Evolutionary conservation across 2,888 invertebrate genomes (phyloP), one percentile per base, ranked within the genome.

Genomic region (Dryobota labecula): DNA sequence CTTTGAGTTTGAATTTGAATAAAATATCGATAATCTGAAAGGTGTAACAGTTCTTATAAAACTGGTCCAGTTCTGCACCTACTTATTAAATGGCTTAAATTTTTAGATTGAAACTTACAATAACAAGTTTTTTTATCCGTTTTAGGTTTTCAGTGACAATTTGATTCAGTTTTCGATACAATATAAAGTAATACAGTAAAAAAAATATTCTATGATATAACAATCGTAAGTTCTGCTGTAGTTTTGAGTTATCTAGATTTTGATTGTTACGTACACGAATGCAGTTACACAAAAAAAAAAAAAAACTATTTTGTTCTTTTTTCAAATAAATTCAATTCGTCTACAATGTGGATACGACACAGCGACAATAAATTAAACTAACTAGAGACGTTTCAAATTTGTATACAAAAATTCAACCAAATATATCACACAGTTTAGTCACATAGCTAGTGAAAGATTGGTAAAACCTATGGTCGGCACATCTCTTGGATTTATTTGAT

Each of bases 71-170:
- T 8, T n/a, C n/a, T 41, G 20, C 2, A 45, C 18, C n/a, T 13
- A 33, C 13, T 56, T 9, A 13, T 18, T 27, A 45, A 47, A 41
- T 54, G 0, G 0, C 1, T 1, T 13, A 0, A 6, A n/a, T 38
- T 43, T 61, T 58, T 54, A 13, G 13, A 47, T 47, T 20, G 13
- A 0, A 45, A 27, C 49, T 45, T 8, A 24, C 8, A 27, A 20
- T 20, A 51, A 41, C 2, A 33, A 15, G 24, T n/a, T 53, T 62
- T 70, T 64, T 45, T 18, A 9, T n/a, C 1, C 8, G 27, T 47
- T 78, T 27, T 20, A 20, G 7, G 8, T 72, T 47, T 78, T 66
- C 58, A 62, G 53, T 73, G 36, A n/a, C 45, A 54, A 57, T 62
- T 77, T 70, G 8, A 58, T 71, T 63, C 57, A 51, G 61, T 36